Percentiles rank a stretch among this genome's conserved stretches.
Evolutionary conservation across 2,888 invertebrate species (phyloP).

Genomic region (Alloscopus bannaensis): DNA sequence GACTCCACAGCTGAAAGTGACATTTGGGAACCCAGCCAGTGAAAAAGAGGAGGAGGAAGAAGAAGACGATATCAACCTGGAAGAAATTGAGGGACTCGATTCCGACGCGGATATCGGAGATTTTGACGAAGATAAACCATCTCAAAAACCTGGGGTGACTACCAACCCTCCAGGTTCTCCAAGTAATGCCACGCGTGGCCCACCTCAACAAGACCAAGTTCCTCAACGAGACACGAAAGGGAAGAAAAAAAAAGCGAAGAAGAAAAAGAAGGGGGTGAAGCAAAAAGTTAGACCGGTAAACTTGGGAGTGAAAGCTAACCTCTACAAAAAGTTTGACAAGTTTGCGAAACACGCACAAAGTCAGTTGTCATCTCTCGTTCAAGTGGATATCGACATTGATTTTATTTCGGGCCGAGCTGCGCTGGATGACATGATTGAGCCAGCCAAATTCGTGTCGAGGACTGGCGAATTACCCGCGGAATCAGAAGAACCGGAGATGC

Average conservation of each 20-base stretch:
- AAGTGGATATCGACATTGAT: slow-evolving; percentile 50
- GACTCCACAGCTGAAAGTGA: slow-evolving; percentile 27
- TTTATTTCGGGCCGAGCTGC: slow-evolving; percentile 32
- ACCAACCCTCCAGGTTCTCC: background rate
- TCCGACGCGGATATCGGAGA: slow-evolving; percentile 25
- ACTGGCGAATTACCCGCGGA: slow-evolving; percentile 12
- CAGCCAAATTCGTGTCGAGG: slow-evolving; percentile 32
- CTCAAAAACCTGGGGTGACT: background rate
- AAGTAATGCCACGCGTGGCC: background rate
- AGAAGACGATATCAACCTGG: slow-evolving; percentile 8
- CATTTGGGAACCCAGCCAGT: slow-evolving; percentile 8
- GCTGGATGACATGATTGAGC: slow-evolving; percentile 30
- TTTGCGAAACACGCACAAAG: slow-evolving; percentile 48
- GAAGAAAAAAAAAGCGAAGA: slow-evolving; percentile 33
- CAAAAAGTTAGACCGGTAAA: slow-evolving; percentile 53
- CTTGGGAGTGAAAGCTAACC: slow-evolving; percentile 58
- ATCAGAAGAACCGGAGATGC: slow-evolving; percentile 23
- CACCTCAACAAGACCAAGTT: background rate
- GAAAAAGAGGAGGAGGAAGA: slow-evolving; percentile 22
- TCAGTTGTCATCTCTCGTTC: slow-evolving; percentile 32
- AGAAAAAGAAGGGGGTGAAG: slow-evolving; percentile 23
- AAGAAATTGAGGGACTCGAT: slow-evolving; percentile 10
- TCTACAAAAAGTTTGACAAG: slow-evolving; percentile 51
- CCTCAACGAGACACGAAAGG: slow-evolving; percentile 17
- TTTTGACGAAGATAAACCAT: slow-evolving; percentile 9